Evolutionary conservation across 2,888 invertebrate genomes (phyloP), one percentile per base, ranked within the genome.

Genomic region (Noctua janthe): DNA sequence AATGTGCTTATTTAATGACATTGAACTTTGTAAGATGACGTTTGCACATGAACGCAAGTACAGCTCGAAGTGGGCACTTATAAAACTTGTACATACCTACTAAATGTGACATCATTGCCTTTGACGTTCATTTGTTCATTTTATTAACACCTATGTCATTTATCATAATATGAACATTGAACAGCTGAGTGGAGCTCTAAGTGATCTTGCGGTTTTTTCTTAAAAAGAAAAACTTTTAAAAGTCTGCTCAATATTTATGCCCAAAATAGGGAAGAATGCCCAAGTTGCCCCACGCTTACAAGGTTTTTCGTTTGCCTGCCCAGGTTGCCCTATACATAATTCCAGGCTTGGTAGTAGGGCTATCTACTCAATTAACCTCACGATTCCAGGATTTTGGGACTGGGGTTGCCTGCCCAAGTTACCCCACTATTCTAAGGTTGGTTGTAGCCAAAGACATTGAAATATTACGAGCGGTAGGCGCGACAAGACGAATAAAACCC

Each of bases 71-170:
- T 81, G 17, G 47, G 23, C 67, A 74, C 81, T 67, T 85, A 49
- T 59, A 51, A 59, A 69, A 29, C 78, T 59, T 35, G 47, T 43
- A 43, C 43, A 7, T 7, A 43, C 43, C 43, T 43, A 43, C 43
- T 43, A 74, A 59, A 81, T 70, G 51, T 84, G 87, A 87, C 79
- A 84, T 84, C 84, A 84, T 35, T 77, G 35, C n/a, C 13, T 82
- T 82, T 67, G 29, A n/a, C n/a, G 47, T 69, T 47, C 69, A 39
- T 54, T 59, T 70, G 35, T 70, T 66, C 69, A 7, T 59, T 83
- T 79, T 72, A 62, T 83, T 86, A 82, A 6, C 85, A 85, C 82
- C 69, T 82, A 81, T 80, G 82, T 85, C 51, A 81, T 82, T 82
- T 72, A 85, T 69, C 59, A 81, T 69, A 67, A 71, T 80, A 80